Evolutionary conservation across 1,140 invertebrate genomes (phyloP), one percentile per base, ranked within the genome.

Genomic region (Tachypleus tridentatus): DNA sequence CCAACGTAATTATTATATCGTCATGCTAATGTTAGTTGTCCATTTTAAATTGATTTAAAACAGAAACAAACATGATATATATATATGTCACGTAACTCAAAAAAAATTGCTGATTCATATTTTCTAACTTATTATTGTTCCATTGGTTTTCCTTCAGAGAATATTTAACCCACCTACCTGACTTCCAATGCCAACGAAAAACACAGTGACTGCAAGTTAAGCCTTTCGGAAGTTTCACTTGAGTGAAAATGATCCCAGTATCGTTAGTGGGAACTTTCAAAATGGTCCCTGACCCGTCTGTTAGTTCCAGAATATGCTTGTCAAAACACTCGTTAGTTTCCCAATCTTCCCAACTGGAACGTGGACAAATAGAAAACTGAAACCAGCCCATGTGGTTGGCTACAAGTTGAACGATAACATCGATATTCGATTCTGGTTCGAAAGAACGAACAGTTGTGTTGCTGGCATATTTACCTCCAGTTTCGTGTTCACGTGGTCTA

Each of bases 371-470:
- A 65, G 85, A 84, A 72, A 93, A 81, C 73, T 90, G 87, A 73
- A 94, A 93, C 57, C 86, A 82, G 0, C 93, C 73, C 29, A 58
- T 60, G 56, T 73, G 73, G 52, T 74, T 73, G 57, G 72, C 70
- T 0, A 74, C 70, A 6, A 74, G n/a, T 4, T 74, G 66, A 8
- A 74, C 60, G 4, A 70, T 61, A 4, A 73, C 66, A 53, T 72
- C 71, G 51, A 77, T 78, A 71, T 87, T 84, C 81, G 91, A 87
- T 52, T 91, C 92, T 4, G 85, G 82, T 47, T 83, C 84, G 75
- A 93, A 95, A 67, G 85, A 86, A 49, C 86, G 78, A 2, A 84
- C 84, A 52, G 93, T 88, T 57, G 91, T 88, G 74, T 88, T 89
- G 8, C 86, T 89, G 70, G 82, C 95, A 72, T 85, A 81, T 71